phyloP scores from a whole-genome alignment of 2,888 invertebrate genomes.

The Autographa pulchrina region DNA sequence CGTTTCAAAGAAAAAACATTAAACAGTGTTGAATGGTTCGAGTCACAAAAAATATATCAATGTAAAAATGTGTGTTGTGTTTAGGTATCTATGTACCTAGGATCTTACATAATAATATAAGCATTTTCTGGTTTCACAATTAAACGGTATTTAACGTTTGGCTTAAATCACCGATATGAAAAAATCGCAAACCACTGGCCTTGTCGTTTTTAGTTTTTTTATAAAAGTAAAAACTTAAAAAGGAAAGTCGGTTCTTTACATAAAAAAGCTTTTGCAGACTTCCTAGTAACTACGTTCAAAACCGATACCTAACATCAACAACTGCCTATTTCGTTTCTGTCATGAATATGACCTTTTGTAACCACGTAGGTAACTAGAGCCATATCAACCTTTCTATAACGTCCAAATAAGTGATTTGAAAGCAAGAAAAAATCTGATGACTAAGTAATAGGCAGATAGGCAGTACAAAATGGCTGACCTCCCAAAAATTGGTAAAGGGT shows the following conservation, averaged over 20 bases:
- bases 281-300: not conserved
- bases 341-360: not conserved
- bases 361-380: not conserved
- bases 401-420: not conserved
- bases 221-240: no score
- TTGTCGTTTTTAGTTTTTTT: no score
- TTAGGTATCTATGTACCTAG: not conserved
- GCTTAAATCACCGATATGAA: no score
- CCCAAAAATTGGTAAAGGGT: no score
- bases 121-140: no score
- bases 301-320: not conserved
- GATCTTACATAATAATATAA: no score
- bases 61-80: not conserved
- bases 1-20: constrained; percentile 27
- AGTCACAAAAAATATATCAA: not conserved
- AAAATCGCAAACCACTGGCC: no score
- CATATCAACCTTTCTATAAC: not conserved
- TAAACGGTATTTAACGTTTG: no score
- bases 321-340: not conserved
- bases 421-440: not conserved
- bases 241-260: no score
- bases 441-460: no score
- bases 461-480: no score
- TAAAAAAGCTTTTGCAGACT: no score
- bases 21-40: not conserved